Conservation (phyloP, 2,888 invertebrate species). For the Apamea epomidion region DNA sequence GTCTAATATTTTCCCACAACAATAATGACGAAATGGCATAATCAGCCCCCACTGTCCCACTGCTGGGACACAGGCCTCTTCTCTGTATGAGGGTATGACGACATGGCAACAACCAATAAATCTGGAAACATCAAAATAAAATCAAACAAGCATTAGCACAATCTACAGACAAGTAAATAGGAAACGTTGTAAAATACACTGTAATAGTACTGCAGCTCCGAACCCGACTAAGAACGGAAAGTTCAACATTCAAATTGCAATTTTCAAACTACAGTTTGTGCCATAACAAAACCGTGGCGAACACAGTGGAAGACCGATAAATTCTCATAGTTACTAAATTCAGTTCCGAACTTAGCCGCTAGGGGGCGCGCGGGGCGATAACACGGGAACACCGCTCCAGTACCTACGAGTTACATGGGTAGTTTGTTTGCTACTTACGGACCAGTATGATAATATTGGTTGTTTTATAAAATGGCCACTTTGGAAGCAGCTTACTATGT, state of each 20-base stretch:
- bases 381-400: conserved; percentile 39
- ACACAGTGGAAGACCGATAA: conserved; percentile 66
- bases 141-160: background rate
- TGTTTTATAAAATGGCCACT: conserved; percentile 54
- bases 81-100: no score
- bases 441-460: conserved; percentile 47
- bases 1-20: no score
- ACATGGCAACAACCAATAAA: no score
- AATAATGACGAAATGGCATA: background rate
- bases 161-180: conserved; percentile 13
- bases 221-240: conserved; percentile 42
- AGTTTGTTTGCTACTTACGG: conserved; percentile 59
- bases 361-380: conserved; percentile 56
- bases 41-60: no score
- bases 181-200: conserved; percentile 30
- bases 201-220: conserved; percentile 20
- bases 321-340: conserved; percentile 75
- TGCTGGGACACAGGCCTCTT: no score
- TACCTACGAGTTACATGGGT: conserved; percentile 23
- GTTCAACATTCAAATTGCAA: conserved; percentile 60
- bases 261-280: conserved; percentile 59
- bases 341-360: conserved; percentile 73
- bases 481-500: conserved; percentile 12
- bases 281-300: conserved; percentile 49
- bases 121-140: background rate